Evolutionary conservation across 2,113 vertebrate genomes (phyloP), one percentile per base, ranked within the genome.

Genomic region (Eulacestoma nigropectus): DNA sequence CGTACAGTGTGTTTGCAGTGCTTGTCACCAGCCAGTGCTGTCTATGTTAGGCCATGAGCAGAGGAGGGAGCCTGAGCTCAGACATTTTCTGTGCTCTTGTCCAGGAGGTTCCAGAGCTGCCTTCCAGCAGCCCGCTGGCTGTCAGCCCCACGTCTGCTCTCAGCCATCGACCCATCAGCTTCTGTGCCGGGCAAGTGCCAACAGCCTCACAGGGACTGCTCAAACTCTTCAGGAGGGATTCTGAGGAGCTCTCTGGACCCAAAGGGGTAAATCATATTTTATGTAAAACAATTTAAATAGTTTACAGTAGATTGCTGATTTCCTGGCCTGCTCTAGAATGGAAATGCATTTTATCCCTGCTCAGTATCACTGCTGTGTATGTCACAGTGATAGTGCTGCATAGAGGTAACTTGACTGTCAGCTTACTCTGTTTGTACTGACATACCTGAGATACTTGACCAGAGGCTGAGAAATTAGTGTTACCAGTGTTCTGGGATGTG

Each of bases 201-300:
- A 99, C 99, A 0, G 98, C 99, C 67, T 98, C 98, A 1, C 98
- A 99, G 82, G 98, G 99, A 42, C 98, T 99, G 9, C 98, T 99
- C 84, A 98, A 98, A 90, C 98, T 99, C 49, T 99, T 99, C 97
- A 98, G 98, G 75, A 97, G 92, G 49, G 98, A 98, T n/a, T 78
- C 92, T 0, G 97, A 99, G 95, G 98, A 99, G 92, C 97, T 98
- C 30, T 97, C 98, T 29, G 98, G 99, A 32, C 97, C 98, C 62
- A 99, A 98, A 97, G 98, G 98, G 64, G 99, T 99, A 97, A 97
- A 59, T 49, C 29, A 41, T n/a, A 30, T 18, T 72, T 64, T 56
- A 75, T 37, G 57, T 67, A 47, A 65, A 87, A 9, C 20, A 59
- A 13, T 44, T 65, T 56, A 77, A 73, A 19, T 42, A 46, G 44